Evolutionary conservation across 2,797 vertebrate genomes (phyloP), one percentile per base, ranked within the genome.

Genomic region (Staurois parvus): DNA sequence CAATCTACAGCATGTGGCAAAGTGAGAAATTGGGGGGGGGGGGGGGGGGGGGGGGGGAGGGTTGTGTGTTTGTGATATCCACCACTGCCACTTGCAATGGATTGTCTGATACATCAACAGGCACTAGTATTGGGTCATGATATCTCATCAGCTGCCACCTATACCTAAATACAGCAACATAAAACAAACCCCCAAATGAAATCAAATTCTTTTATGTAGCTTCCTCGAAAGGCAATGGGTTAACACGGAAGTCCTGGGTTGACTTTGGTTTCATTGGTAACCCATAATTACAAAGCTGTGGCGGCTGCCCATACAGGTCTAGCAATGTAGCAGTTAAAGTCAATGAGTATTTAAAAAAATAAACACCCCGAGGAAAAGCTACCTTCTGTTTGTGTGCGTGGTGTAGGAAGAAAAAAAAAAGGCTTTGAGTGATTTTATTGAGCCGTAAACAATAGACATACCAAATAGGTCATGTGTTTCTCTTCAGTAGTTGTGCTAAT

Each of bases 321-420:
- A 66, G 64, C n/a, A 48, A 66, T 48, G 77, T 8, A 79, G 45
- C 13, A 8, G 77, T 79, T 79, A 79, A 69, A 37, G 0, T 40
- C 8, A 21, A 19, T 42, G 29, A 66, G 77, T 69, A 42, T 48
- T 48, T 45, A 28, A 28, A 32, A 32, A 79, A 66, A 79, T 45
- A 48, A 68, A 69, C 26, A 7, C 77, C 64, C 64, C 6, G 64
- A 28, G 48, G 62, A 64, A 24, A 24, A 68, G 40, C 40, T n/a
- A 24, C 26, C 26, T 19, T 59, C 24, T 68, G 40, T 68, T 42
- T n/a, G 24, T 68, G 26, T 69, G 30, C 69, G 37, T 28, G 48
- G 30, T 42, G 67, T 29, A 40, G 0, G 11, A 45, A 2, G 11
- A 13, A 59, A 9, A 24, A 21, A 52, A 52, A 67, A 68, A 68